These are phyloP conservation scores for Tachina fera DNA, from an alignment of 2,888 invertebrate genomes.

Conservation along the genomic window DNA sequence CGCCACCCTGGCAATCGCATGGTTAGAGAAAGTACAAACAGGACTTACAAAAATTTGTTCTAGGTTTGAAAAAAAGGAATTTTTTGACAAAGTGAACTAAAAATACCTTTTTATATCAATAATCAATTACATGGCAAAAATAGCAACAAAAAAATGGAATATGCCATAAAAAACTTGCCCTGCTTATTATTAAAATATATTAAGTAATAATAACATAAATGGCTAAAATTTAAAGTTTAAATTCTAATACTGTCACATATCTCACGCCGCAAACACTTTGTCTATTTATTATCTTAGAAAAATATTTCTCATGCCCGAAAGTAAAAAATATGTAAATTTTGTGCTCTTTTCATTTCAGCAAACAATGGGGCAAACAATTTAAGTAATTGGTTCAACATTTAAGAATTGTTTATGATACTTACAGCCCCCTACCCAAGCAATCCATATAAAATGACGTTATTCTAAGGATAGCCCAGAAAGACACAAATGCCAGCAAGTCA, in stretches of 20 bases:
- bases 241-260: neutral
- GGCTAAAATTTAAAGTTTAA: neutral
- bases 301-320: slow-evolving; percentile 50
- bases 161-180: too few species aligned
- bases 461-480: slow-evolving; percentile 24
- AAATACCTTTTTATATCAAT: too few species aligned
- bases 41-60: too few species aligned
- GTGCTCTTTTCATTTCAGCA: slow-evolving; percentile 74
- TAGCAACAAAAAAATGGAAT: too few species aligned
- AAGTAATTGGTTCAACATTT: slow-evolving; percentile 83
- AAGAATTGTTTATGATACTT: slow-evolving; percentile 78
- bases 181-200: too few species aligned
- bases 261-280: neutral
- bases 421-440: neutral
- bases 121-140: too few species aligned
- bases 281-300: slow-evolving; percentile 6
- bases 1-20: too few species aligned
- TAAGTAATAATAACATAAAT: neutral
- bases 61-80: too few species aligned
- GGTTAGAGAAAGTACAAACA: too few species aligned
- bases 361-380: slow-evolving; percentile 82
- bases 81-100: too few species aligned
- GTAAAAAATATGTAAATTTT: slow-evolving; percentile 82
- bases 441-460: slow-evolving; percentile 3
- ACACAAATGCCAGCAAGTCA: slow-evolving; percentile 1